These are phyloP conservation scores for Enteromius radiatus DNA, from an alignment of 2,797 vertebrate species.

Conservation along the genomic window DNA sequence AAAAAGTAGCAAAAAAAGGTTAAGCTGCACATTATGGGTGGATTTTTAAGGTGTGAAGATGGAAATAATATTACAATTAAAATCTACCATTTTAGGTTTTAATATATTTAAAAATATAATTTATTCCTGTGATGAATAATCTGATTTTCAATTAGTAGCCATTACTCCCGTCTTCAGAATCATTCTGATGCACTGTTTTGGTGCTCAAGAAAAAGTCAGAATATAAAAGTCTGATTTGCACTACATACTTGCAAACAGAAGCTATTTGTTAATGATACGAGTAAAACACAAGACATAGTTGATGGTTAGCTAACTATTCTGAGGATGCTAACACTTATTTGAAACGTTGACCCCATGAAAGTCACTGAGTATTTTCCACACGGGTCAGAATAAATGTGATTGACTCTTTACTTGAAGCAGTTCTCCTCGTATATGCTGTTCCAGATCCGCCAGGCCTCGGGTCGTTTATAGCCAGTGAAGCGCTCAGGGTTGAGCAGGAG, in stretches of 20 bases:
- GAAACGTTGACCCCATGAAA: not conserved
- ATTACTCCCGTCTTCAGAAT: not conserved
- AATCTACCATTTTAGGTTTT: not conserved
- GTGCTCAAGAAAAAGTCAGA: not conserved
- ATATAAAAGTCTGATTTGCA: not conserved
- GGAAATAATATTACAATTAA: not conserved
- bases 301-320: not conserved
- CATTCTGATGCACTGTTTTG: not conserved
- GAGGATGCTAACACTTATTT: not conserved
- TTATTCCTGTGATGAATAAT: not conserved
- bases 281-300: not conserved
- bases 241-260: not conserved
- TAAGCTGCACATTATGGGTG: not conserved
- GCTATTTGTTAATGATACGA: no score
- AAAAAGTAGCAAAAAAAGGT: constrained; percentile 42
- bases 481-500: constrained; percentile 93
- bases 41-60: not conserved
- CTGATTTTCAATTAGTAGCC: not conserved
- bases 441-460: constrained; percentile 92
- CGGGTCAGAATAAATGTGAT: not conserved
- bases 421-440: constrained; percentile 98
- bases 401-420: constrained; percentile 90
- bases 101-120: not conserved
- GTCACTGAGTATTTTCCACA: not conserved
- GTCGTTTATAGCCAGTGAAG: constrained; percentile 91